phyloP scores from a whole-genome alignment of 2,888 invertebrate species.

The Limenitis camilla region DNA sequence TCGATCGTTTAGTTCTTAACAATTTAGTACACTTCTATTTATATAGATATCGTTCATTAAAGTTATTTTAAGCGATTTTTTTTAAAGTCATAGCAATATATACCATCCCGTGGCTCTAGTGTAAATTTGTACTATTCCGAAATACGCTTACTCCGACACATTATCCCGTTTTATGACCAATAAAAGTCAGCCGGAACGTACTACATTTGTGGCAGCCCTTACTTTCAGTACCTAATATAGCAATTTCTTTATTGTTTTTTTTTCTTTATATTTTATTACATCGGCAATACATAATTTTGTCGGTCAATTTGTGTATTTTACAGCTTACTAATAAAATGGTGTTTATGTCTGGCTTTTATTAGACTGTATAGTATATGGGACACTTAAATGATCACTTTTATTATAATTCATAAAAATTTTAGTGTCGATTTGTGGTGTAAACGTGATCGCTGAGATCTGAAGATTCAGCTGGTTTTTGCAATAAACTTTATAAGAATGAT shows the following conservation, averaged over 20 bases:
- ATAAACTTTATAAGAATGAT: too few relatives aligned
- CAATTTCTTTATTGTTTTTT: constrained; percentile 57
- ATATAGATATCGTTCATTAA: too few relatives aligned
- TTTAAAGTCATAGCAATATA: too few relatives aligned
- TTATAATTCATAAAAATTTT: constrained; percentile 57
- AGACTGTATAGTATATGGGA: constrained; percentile 43
- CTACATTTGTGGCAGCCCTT: constrained; percentile 70
- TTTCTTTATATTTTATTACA: constrained; percentile 59
- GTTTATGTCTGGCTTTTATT: constrained; percentile 61
- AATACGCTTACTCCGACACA: constrained; percentile 69
- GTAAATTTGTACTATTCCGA: constrained; percentile 72
- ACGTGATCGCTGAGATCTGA: constrained; percentile 26
- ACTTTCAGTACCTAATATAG: constrained; percentile 68
- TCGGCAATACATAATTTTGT: constrained; percentile 61
- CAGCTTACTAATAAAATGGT: constrained; percentile 53
- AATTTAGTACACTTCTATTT: too few relatives aligned
- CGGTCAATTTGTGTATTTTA: constrained; percentile 59
- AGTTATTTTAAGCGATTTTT: too few relatives aligned
- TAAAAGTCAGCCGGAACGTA: constrained; percentile 69
- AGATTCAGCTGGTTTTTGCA: constrained; percentile 17
- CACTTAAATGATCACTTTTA: constrained; percentile 56
- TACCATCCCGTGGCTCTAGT: constrained; percentile 33
- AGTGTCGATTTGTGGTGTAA: constrained; percentile 25
- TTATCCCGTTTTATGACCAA: constrained; percentile 72
- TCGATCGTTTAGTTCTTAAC: too few relatives aligned